Conservation (phyloP, 2,113 vertebrate species). For the Megaptera novaeangliae region DNA sequence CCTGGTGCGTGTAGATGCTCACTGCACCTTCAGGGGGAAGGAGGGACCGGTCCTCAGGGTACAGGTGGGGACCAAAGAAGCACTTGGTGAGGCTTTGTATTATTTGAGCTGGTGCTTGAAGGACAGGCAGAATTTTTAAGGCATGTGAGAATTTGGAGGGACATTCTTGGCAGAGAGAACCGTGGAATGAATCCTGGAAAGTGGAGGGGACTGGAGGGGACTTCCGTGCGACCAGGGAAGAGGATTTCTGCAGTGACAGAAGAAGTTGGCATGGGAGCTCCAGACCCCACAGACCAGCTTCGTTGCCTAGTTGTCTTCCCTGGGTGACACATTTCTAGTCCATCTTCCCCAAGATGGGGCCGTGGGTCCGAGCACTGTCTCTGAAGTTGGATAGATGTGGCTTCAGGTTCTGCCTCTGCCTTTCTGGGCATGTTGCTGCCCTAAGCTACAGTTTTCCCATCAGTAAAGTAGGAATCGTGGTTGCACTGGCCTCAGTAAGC, state of each 20-base stretch:
- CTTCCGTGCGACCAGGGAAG: not conserved
- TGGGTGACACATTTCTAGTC: not conserved
- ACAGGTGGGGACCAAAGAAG: not conserved
- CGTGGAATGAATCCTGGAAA: not conserved
- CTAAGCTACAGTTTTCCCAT: not conserved
- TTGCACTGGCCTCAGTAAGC: not conserved
- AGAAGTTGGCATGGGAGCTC: not conserved
- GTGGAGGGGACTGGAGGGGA: not conserved
- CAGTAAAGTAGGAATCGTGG: not conserved
- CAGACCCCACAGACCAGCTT: not conserved
- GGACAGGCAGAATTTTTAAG: not conserved
- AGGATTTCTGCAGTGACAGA: not conserved
- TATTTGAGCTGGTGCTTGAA: not conserved
- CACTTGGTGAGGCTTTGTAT: not conserved
- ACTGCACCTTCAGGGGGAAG: not conserved
- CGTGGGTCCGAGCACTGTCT: not conserved
- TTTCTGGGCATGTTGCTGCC: not conserved
- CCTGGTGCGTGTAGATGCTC: not conserved
- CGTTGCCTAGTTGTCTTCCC: not conserved
- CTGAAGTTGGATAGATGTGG: not conserved
- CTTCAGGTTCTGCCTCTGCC: not conserved
- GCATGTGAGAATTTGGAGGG: not conserved
- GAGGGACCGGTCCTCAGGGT: not conserved
- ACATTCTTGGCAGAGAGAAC: not conserved
- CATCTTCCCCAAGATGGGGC: not conserved